Percentiles rank a stretch among this genome's conserved stretches.
These are phyloP conservation scores for Lampropteryx suffumata DNA, from an alignment of 2,888 invertebrate species.

Conservation along the genomic window DNA sequence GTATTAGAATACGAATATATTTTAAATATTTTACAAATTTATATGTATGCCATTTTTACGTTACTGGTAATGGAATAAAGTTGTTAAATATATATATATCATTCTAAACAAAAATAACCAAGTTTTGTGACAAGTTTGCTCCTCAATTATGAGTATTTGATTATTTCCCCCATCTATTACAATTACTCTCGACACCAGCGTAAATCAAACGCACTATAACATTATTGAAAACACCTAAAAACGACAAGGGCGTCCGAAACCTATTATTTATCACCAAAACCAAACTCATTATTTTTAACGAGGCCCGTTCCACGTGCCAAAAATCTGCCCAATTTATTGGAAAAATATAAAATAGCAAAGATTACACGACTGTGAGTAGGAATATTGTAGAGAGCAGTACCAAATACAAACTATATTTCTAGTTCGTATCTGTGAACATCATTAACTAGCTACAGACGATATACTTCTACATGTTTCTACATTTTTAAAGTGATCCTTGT, in stretches of 20 bases:
- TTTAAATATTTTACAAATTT: no score
- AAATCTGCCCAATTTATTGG: constrained; percentile 70
- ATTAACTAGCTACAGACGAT: no score
- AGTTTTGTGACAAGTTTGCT: no score
- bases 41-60: no score
- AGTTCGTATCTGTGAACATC: no score
- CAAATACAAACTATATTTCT: no score
- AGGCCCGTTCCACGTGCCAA: constrained; percentile 61
- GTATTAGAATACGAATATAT: no score
- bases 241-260: constrained; percentile 47
- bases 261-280: constrained; percentile 62
- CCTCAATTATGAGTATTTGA: background rate
- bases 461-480: no score
- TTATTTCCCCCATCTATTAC: constrained; percentile 10
- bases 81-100: no score
- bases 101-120: no score
- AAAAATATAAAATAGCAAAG: constrained; percentile 58
- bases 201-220: constrained; percentile 36
- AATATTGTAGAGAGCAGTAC: background rate
- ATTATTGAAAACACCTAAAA: constrained; percentile 42
- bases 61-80: no score
- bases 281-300: constrained; percentile 79
- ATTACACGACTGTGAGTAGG: constrained; percentile 44
- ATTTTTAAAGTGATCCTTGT: no score
- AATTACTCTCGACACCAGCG: constrained; percentile 23